phyloP scores from a whole-genome alignment of 2,888 invertebrate genomes.

The Augiades crinisus region DNA sequence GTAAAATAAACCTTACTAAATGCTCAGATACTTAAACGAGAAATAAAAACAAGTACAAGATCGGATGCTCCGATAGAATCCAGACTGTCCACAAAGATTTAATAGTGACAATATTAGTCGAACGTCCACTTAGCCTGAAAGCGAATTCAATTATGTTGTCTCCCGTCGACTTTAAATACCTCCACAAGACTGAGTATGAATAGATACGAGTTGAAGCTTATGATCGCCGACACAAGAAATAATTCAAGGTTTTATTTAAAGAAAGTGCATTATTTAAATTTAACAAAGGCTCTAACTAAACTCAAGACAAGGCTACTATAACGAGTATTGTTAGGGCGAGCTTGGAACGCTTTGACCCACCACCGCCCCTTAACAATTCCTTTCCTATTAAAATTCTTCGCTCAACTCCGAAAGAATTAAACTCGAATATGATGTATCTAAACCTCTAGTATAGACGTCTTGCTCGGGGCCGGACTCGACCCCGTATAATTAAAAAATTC shows the following conservation, averaged over 20 bases:
- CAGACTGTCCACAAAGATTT: conserved; percentile 11
- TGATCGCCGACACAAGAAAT: conserved; percentile 27
- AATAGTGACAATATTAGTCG: conserved; percentile 3
- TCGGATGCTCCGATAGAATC: conserved; percentile 4
- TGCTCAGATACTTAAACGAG: background rate
- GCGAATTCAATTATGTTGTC: conserved; percentile 19
- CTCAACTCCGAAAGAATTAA: conserved; percentile 54
- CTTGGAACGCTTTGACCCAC: conserved; percentile 60
- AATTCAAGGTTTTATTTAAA: conserved; percentile 32
- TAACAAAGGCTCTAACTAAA: conserved; percentile 27
- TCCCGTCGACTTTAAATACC: conserved; percentile 16
- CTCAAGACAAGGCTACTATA: conserved; percentile 32
- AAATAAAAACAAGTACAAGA: conserved; percentile 4
- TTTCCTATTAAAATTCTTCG: conserved; percentile 72
- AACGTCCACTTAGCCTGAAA: conserved; percentile 6
- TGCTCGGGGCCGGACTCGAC: conserved; percentile 11
- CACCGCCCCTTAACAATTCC: conserved; percentile 55
- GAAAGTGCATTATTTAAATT: conserved; percentile 32
- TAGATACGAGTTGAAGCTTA: conserved; percentile 15
- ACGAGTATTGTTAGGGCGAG: conserved; percentile 52
- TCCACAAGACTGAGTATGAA: conserved; percentile 13
- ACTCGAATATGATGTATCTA: conserved; percentile 32
- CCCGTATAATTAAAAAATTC: conserved; percentile 26
- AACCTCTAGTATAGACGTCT: conserved; percentile 15
- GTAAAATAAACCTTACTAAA: too few species aligned